A percentile compares a stretch with the other conserved stretches of the same genome.
phyloP scores from a whole-genome alignment of 35 echinoderm and acorn worm genomes.

The Ophiothrix spiculata region DNA sequence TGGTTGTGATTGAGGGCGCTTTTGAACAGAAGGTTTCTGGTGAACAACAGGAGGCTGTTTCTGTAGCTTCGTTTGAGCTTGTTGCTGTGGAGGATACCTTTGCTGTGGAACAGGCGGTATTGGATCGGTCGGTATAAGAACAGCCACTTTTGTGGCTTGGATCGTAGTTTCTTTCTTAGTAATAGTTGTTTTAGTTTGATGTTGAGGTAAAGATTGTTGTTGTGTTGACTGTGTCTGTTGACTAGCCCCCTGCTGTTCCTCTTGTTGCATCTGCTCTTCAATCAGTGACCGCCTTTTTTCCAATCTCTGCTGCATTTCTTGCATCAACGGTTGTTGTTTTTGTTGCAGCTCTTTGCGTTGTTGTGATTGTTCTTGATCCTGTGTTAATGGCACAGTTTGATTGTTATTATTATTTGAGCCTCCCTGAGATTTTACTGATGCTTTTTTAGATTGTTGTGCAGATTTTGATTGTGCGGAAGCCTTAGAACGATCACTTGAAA shows the following conservation, averaged over 20 bases:
- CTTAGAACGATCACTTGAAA: background rate
- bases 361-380: background rate
- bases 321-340: background rate
- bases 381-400: background rate
- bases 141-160: background rate
- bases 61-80: background rate
- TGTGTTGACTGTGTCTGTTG: background rate
- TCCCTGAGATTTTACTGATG: too few relatives aligned
- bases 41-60: background rate
- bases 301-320: background rate
- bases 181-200: background rate
- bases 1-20: background rate
- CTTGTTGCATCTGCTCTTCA: background rate
- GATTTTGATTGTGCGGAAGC: background rate
- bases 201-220: background rate
- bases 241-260: background rate
- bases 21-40: background rate
- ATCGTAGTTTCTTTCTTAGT: background rate
- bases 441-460: too few relatives aligned
- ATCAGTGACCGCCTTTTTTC: background rate
- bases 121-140: background rate
- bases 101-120: background rate
- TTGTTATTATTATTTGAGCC: background rate
- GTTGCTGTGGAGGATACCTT: background rate
- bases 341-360: background rate